Evolutionary conservation across 2,797 vertebrate genomes (phyloP).

Genomic region (Carapus acus): DNA sequence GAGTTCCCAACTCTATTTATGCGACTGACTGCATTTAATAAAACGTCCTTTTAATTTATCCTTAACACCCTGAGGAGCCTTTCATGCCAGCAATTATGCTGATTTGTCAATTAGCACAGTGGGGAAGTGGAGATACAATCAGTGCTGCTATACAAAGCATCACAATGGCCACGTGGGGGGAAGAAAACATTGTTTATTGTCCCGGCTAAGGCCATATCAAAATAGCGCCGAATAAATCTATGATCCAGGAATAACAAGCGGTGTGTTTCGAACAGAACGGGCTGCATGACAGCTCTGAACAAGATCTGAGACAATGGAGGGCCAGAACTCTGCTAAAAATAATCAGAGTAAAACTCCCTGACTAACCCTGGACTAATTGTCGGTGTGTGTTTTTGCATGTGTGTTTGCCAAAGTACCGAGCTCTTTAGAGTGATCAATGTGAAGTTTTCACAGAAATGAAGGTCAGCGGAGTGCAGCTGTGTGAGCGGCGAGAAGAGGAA

Average conservation of each 20-base stretch:
- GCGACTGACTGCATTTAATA: slow-evolving; percentile 15
- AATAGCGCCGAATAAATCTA: slow-evolving; percentile 28
- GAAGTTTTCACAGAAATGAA: slow-evolving; percentile 39
- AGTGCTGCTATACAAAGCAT: slow-evolving; percentile 17
- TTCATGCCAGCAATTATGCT: slow-evolving; percentile 7
- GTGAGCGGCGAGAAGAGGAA: no score
- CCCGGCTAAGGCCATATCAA: slow-evolving; percentile 26
- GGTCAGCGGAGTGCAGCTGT: slow-evolving; percentile 41
- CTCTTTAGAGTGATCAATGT: slow-evolving; percentile 28
- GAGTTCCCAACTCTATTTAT: not conserved
- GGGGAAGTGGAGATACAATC: slow-evolving; percentile 27
- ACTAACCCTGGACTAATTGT: slow-evolving; percentile 25
- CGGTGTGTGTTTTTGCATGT: not conserved
- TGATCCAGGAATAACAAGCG: slow-evolving; percentile 13
- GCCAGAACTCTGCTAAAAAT: slow-evolving; percentile 51
- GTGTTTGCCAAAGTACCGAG: slow-evolving; percentile 3
- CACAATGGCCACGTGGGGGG: slow-evolving; percentile 17
- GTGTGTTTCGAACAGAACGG: slow-evolving; percentile 22
- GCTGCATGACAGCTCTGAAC: slow-evolving; percentile 29
- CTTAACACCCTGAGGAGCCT: not conserved
- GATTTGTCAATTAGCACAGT: slow-evolving; percentile 23
- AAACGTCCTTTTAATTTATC: slow-evolving; percentile 7
- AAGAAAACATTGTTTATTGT: slow-evolving; percentile 37
- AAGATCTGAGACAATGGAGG: slow-evolving; percentile 49
- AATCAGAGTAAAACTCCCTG: slow-evolving; percentile 26